Evolutionary conservation across 23 tunicate species (phyloP), one percentile per base, ranked within the genome.

Genomic region (Styela clava): DNA sequence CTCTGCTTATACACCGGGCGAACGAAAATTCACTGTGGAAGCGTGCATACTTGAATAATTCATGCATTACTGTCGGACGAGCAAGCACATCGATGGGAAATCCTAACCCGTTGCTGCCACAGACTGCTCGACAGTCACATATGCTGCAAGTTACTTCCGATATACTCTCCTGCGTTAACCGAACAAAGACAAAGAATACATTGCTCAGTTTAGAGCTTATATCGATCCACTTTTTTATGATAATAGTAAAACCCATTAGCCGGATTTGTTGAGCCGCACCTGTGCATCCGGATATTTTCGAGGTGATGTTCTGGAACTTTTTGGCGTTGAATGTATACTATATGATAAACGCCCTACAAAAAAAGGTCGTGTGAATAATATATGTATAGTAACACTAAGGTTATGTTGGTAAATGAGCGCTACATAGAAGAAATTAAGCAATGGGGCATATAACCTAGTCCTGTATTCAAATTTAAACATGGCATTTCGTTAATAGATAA

Each of bases 21-120:
- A n/a, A n/a, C n/a, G n/a, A 29, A 67, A 67, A 18, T 25, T 1
- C 31, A 18, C 16, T 24, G 71, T 5, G 24, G 29, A 56, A 76
- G 81, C 64, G 81, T 76, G 81, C 81, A 24, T 22, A 16, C 37
- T 29, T 76, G 81, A 76, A 76, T 76, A 76, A 76, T 76, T 76
- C 12, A 76, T 76, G 64, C 64, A 0, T 76, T 76, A 76, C 44
- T 76, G 81, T 52, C 81, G 65, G 35, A 22, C 77, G 56, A 44
- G 56, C 56, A 44, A 44, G 56, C 56, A 44, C 56, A 44, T 44
- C 12, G 56, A 44, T 5, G 7, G 9, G 56, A 44, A 44, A 44
- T 44, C 56, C 56, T 44, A 44, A 44, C 56, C 12, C 56, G 56
- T 44, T 44, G 56, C 7, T 44, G 56, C 56, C 56, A 44, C 7